A percentile compares a stretch with the other conserved stretches of the same genome.
These are phyloP conservation scores for Pachydiplax longipennis DNA, from an alignment of 2,888 invertebrate species.

Conservation along the genomic window DNA sequence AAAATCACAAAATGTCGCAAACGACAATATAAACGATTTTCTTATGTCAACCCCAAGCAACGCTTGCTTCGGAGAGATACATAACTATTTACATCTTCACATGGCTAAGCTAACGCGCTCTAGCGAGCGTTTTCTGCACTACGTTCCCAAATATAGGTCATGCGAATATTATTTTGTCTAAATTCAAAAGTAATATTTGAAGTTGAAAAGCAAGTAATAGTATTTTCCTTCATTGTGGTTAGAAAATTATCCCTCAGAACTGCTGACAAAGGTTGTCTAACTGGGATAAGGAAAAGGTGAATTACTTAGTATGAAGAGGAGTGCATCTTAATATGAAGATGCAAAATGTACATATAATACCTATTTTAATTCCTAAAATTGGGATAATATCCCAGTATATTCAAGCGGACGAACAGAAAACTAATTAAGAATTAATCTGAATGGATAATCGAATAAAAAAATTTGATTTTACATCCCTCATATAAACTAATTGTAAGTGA, in stretches of 20 bases:
- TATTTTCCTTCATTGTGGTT: background rate
- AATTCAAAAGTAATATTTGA: background rate
- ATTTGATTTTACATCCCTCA: too few species aligned
- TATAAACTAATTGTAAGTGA: too few species aligned
- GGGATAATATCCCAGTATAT: too few species aligned
- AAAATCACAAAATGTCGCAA: slow-evolving; percentile 45
- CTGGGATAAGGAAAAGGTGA: too few species aligned
- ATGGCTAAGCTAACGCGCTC: slow-evolving; percentile 27
- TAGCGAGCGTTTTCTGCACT: background rate
- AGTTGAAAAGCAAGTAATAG: background rate
- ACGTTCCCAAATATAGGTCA: background rate
- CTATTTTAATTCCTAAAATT: too few species aligned
- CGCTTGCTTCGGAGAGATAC: slow-evolving; percentile 22
- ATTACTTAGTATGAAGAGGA: too few species aligned
- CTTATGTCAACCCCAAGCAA: slow-evolving; percentile 32
- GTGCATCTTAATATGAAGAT: too few species aligned
- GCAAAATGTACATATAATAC: too few species aligned
- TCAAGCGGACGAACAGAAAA: too few species aligned
- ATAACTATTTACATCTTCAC: background rate
- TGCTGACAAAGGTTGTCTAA: background rate
- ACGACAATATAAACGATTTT: slow-evolving; percentile 41
- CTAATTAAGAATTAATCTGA: too few species aligned
- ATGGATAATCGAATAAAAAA: too few species aligned
- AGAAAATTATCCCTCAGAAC: background rate
- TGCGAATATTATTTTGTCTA: background rate